phyloP scores from a whole-genome alignment of 1,140 invertebrate species.

The Microplitis mediator region DNA sequence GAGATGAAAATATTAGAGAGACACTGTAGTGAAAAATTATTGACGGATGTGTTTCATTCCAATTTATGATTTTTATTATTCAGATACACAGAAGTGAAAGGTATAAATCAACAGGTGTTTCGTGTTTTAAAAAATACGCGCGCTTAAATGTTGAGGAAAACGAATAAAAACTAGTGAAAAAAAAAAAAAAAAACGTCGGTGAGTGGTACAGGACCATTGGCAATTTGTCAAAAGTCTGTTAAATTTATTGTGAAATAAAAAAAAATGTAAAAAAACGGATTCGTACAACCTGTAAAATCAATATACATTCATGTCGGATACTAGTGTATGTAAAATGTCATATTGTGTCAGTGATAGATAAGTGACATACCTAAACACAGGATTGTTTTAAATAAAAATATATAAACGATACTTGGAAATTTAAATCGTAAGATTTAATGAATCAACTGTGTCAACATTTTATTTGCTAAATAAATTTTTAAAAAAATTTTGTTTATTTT shows the following conservation, averaged over 20 bases:
- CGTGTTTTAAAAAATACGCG: background rate
- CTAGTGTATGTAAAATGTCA: too few species aligned
- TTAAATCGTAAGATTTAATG: background rate
- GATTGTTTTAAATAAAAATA: background rate
- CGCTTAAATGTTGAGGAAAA: background rate
- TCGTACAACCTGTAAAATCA: background rate
- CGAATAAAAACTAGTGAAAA: background rate
- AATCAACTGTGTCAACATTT: too few species aligned
- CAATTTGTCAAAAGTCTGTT: background rate
- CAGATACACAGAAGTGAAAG: background rate
- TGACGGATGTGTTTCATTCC: background rate
- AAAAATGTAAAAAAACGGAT: too few species aligned
- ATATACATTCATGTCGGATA: too few species aligned
- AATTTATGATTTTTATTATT: background rate
- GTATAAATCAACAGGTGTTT: conserved; percentile 22
- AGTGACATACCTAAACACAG: background rate
- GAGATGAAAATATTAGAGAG: background rate
- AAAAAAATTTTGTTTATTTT: too few species aligned
- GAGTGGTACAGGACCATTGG: background rate
- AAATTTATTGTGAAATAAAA: too few species aligned
- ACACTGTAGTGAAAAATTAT: background rate
- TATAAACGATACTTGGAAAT: background rate
- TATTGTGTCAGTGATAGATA: too few species aligned
- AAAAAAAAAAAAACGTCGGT: background rate
- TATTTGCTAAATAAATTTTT: too few species aligned